Percentiles rank a stretch among this genome's conserved stretches.
phyloP scores from a whole-genome alignment of 2,113 vertebrate genomes.

The Candoia aspera region DNA sequence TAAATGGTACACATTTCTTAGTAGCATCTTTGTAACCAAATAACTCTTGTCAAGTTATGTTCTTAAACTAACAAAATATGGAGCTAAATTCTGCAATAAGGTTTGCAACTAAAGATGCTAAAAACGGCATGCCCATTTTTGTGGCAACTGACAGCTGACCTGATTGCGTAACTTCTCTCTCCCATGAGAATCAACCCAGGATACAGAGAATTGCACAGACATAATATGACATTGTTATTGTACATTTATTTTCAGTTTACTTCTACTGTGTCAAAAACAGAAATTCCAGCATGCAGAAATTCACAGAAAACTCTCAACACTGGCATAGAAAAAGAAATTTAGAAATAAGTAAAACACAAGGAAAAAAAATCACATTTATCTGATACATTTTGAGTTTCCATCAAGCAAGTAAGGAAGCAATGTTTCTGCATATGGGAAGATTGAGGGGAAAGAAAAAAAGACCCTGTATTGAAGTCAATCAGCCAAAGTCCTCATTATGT shows the following conservation, averaged over 20 bases:
- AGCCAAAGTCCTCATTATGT: constrained; percentile 28
- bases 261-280: constrained; percentile 45
- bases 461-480: constrained; percentile 28
- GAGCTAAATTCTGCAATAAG: constrained; percentile 14
- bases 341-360: constrained; percentile 44
- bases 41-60: constrained; percentile 4
- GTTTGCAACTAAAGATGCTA: constrained; percentile 20
- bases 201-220: constrained; percentile 7
- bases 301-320: not conserved
- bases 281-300: constrained; percentile 52
- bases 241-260: constrained; percentile 33
- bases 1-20: constrained; percentile 14
- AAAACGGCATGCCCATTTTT: constrained; percentile 30
- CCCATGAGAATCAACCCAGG: constrained; percentile 21
- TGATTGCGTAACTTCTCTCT: constrained; percentile 37
- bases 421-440: constrained; percentile 26
- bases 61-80: constrained; percentile 37
- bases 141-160: constrained; percentile 55
- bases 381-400: constrained; percentile 4
- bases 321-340: constrained; percentile 6
- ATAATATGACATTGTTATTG: constrained; percentile 53
- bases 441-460: not conserved
- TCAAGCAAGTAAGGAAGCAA: constrained; percentile 23
- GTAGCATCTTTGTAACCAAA: constrained; percentile 4
- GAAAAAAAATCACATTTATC: constrained; percentile 19